phyloP scores from a whole-genome alignment of 2,113 vertebrate genomes.

The Sinocyclocheilus anophthalmus region DNA sequence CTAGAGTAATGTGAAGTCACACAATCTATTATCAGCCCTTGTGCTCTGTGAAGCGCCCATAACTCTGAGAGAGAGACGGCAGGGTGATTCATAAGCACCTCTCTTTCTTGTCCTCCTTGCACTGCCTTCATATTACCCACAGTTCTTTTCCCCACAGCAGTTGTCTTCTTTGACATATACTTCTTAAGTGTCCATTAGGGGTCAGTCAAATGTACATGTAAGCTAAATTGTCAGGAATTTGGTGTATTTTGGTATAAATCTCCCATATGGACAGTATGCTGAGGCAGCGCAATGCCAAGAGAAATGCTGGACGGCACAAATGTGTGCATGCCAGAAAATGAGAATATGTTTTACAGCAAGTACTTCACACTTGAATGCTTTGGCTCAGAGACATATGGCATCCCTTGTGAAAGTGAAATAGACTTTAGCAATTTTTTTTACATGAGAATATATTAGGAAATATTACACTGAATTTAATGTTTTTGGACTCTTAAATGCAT shows the following conservation, averaged over 20 bases:
- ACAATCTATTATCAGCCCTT: conserved; percentile 44
- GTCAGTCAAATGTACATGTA: neutral
- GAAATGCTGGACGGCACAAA: neutral
- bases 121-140: neutral
- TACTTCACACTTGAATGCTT: conserved; percentile 35
- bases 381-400: conserved; percentile 27
- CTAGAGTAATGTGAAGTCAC: conserved; percentile 36
- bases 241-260: neutral
- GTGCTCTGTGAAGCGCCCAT: neutral
- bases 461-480: neutral
- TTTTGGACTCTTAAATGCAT: neutral
- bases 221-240: neutral
- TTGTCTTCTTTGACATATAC: neutral
- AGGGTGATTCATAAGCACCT: conserved; percentile 26
- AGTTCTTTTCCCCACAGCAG: conserved; percentile 2
- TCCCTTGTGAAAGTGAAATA: neutral
- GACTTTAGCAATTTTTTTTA: neutral
- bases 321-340: conserved; percentile 30
- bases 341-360: conserved; percentile 31
- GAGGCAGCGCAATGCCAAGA: neutral
- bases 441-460: neutral
- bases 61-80: conserved; percentile 7
- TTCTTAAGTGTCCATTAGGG: neutral
- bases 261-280: conserved; percentile 1
- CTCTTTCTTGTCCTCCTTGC: conserved; percentile 8